phyloP scores from a whole-genome alignment of 2,113 vertebrate species.

The Dendrocopos noguchii region DNA sequence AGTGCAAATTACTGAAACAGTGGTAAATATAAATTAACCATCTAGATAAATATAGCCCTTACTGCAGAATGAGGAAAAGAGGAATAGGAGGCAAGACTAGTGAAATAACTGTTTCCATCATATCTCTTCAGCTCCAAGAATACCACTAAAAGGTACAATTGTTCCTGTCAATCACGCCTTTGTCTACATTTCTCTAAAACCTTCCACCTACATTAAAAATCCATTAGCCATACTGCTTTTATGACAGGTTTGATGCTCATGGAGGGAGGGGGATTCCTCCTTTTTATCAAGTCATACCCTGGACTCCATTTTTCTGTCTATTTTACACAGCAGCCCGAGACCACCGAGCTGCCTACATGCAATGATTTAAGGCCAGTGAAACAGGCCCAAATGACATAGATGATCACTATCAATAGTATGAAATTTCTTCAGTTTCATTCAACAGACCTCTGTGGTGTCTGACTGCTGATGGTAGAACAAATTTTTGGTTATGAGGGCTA shows the following conservation, averaged over 20 bases:
- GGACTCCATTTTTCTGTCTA: not conserved
- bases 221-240: slow-evolving; percentile 47
- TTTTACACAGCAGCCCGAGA: not conserved
- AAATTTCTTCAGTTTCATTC: not conserved
- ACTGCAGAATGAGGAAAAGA: slow-evolving; percentile 18
- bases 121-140: slow-evolving; percentile 15
- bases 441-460: not conserved
- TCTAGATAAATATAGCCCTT: slow-evolving; percentile 19
- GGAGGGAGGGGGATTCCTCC: not conserved
- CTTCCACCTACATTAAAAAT: slow-evolving; percentile 50
- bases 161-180: slow-evolving; percentile 61
- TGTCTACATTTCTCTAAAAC: slow-evolving; percentile 60
- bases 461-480: not conserved
- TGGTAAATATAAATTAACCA: slow-evolving; percentile 35
- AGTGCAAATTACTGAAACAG: not conserved
- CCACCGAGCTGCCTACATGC: not conserved
- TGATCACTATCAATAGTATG: not conserved
- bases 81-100: not conserved
- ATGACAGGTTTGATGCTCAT: not conserved
- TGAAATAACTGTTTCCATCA: slow-evolving; percentile 26
- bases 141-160: slow-evolving; percentile 50
- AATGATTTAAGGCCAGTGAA: not conserved
- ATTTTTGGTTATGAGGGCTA: not conserved
- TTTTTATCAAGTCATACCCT: not conserved
- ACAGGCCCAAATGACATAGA: not conserved